phyloP scores from a whole-genome alignment of 1,140 invertebrate genomes.

The Heliconius nattereri region DNA sequence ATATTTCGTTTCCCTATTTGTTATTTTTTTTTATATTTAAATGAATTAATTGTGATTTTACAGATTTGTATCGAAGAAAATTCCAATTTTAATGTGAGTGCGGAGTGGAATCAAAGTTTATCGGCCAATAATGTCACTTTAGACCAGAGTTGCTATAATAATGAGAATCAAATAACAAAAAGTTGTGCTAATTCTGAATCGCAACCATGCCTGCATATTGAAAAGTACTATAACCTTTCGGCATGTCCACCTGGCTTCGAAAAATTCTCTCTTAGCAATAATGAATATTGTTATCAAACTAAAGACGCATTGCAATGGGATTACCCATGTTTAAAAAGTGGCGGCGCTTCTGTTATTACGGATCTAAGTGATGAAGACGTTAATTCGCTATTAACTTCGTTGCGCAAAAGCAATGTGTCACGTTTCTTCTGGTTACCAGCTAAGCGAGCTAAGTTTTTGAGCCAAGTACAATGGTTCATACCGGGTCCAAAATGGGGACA shows the following conservation, averaged over 20 bases:
- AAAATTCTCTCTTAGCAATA: slow-evolving; percentile 55
- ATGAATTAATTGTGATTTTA: slow-evolving; percentile 23
- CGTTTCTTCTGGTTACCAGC: slow-evolving; percentile 67
- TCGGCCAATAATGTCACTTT: slow-evolving; percentile 52
- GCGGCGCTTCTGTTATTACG: slow-evolving; percentile 61
- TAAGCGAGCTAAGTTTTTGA: slow-evolving; percentile 54
- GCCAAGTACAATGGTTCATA: slow-evolving; percentile 60
- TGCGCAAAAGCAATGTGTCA: slow-evolving; percentile 49
- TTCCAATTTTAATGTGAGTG: slow-evolving; percentile 49
- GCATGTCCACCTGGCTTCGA: slow-evolving; percentile 60
- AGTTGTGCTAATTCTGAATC: slow-evolving; percentile 51
- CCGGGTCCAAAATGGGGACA: slow-evolving; percentile 68
- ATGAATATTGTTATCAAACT: slow-evolving; percentile 63
- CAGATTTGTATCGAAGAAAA: slow-evolving; percentile 60
- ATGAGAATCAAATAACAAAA: slow-evolving; percentile 56
- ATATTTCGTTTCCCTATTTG: background rate
- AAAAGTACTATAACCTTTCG: slow-evolving; percentile 50
- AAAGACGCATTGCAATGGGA: slow-evolving; percentile 52
- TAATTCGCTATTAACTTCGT: slow-evolving; percentile 49
- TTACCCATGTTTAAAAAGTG: slow-evolving; percentile 63
- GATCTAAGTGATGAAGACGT: slow-evolving; percentile 54
- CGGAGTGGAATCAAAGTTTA: slow-evolving; percentile 55
- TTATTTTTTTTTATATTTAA: no score
- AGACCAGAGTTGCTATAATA: slow-evolving; percentile 54
- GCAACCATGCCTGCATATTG: slow-evolving; percentile 51